These are phyloP conservation scores for Caenorhabditis plicata DNA, from an alignment of 2,888 invertebrate genomes.

Conservation along the genomic window DNA sequence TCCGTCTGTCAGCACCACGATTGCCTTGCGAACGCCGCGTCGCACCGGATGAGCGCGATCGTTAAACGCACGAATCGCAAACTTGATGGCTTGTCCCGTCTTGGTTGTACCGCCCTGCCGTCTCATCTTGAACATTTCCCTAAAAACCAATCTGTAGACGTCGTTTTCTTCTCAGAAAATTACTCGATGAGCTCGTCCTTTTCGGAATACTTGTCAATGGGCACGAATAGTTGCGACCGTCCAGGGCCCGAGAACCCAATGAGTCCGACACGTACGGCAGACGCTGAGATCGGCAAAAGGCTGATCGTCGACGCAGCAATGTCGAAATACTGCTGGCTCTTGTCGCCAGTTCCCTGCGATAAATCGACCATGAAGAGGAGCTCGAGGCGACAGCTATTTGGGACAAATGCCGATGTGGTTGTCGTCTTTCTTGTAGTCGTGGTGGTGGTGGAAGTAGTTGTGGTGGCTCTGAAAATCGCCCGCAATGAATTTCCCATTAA, in stretches of 20 bases:
- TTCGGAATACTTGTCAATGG: conserved; percentile 29
- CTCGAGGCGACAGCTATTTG: conserved; percentile 25
- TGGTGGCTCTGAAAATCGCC: too few species aligned
- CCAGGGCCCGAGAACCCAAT: conserved; percentile 42
- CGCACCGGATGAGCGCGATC: conserved; percentile 29
- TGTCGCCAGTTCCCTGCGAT: conserved; percentile 42
- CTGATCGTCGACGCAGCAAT: conserved; percentile 33
- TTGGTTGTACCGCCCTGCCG: conserved; percentile 50
- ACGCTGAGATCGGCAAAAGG: conserved; percentile 29
- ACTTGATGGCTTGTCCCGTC: conserved; percentile 49
- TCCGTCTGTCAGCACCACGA: conserved; percentile 56
- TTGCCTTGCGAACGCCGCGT: conserved; percentile 35
- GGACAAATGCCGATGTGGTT: conserved; percentile 9
- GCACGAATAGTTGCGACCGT: conserved; percentile 23
- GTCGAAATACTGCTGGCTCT: conserved; percentile 39
- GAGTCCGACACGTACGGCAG: conserved; percentile 31
- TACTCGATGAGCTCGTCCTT: conserved; percentile 44
- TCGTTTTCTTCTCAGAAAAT: not conserved
- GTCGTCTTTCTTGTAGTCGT: conserved; percentile 10
- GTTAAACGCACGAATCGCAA: conserved; percentile 39
- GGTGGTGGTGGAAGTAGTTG: too few species aligned
- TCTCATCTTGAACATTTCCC: conserved; percentile 41
- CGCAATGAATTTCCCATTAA: too few species aligned
- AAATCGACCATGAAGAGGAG: conserved; percentile 37
- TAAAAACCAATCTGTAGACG: conserved; percentile 1